phyloP scores from a whole-genome alignment of 2,888 invertebrate species.

The Pollenia angustigena region DNA sequence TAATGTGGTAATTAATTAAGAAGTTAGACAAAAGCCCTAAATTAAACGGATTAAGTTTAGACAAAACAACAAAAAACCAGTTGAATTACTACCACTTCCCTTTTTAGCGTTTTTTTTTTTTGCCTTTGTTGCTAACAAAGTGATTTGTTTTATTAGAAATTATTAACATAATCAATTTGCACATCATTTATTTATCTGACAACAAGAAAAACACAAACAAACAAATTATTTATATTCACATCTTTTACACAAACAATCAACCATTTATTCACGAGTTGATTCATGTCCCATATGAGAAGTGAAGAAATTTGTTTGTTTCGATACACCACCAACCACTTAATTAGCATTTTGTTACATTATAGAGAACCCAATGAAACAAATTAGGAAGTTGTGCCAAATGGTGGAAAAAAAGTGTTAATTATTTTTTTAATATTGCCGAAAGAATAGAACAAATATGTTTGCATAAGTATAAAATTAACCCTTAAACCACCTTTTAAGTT shows the following conservation, averaged over 20 bases:
- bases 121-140: too few species aligned
- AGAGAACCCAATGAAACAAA: not conserved
- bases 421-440: not conserved
- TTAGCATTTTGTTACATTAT: not conserved
- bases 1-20: not conserved
- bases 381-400: constrained; percentile 4
- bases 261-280: not conserved
- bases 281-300: not conserved
- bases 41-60: not conserved
- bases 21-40: not conserved
- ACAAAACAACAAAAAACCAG: not conserved
- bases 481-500: too few species aligned
- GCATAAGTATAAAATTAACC: not conserved
- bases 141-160: too few species aligned
- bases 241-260: not conserved
- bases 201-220: constrained; percentile 1
- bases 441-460: constrained; percentile 14
- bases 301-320: not conserved
- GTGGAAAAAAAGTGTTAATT: constrained; percentile 26
- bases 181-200: not conserved
- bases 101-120: not conserved
- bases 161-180: constrained; percentile 10
- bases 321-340: not conserved
- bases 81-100: not conserved
- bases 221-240: constrained; percentile 25